phyloP scores from a whole-genome alignment of 1,140 invertebrate genomes.

The Diorhabda carinulata region DNA sequence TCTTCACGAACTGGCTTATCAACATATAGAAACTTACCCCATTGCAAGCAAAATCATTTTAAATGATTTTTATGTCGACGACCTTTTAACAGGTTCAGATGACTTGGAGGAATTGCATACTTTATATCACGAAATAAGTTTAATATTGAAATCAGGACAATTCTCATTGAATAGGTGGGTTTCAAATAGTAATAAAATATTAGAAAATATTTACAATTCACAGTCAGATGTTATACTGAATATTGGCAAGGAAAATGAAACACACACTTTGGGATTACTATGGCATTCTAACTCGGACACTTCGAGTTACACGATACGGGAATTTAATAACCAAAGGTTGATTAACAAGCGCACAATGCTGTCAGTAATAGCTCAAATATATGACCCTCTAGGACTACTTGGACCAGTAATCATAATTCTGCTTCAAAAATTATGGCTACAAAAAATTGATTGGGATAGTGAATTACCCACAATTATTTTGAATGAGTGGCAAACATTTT shows the following conservation, averaged over 20 bases:
- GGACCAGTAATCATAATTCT: neutral
- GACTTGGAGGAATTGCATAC: neutral
- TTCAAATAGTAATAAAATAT: constrained; percentile 5
- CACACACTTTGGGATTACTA: no score
- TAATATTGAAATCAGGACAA: constrained; percentile 1
- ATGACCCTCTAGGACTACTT: constrained; percentile 2
- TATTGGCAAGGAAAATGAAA: neutral
- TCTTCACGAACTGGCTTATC: constrained; percentile 29
- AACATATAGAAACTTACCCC: constrained; percentile 27
- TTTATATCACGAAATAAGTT: neutral
- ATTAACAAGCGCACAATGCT: constrained; percentile 4
- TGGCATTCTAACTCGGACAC: no score
- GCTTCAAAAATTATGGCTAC: constrained; percentile 6
- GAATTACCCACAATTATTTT: constrained; percentile 3
- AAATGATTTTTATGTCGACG: constrained; percentile 21
- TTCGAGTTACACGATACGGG: no score
- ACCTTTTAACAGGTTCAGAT: constrained; percentile 6
- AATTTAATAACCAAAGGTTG: neutral
- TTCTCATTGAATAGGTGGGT: neutral
- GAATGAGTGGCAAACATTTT: neutral
- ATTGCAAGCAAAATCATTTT: constrained; percentile 9
- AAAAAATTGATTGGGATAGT: constrained; percentile 3
- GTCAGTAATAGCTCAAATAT: neutral
- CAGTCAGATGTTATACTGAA: constrained; percentile 2
- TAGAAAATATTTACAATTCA: constrained; percentile 7